A percentile compares a stretch with the other conserved stretches of the same genome.
Evolutionary conservation across 1,140 invertebrate genomes (phyloP).

Genomic region (Nasonia giraulti): DNA sequence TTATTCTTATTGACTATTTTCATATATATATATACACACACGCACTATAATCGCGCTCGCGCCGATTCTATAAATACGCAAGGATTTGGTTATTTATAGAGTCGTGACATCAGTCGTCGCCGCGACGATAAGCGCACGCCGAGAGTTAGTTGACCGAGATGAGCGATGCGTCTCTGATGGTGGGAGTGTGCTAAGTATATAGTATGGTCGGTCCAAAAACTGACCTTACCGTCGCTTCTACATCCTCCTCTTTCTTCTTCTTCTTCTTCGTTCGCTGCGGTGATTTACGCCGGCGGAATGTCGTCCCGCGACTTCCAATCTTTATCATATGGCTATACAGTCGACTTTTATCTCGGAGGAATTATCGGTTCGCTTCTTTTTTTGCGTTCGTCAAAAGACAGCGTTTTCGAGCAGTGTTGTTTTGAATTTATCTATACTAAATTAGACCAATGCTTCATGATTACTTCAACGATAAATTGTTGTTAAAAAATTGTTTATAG

Average conservation of each 20-base stretch:
- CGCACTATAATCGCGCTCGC: not conserved
- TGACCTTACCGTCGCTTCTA: slow-evolving; percentile 17
- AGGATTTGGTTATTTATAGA: slow-evolving; percentile 31
- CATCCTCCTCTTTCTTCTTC: not conserved
- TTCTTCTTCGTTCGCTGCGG: not conserved
- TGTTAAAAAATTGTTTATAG: too few relatives aligned
- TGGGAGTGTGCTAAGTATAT: not conserved
- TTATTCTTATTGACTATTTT: too few relatives aligned
- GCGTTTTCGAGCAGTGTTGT: not conserved
- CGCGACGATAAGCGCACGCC: not conserved
- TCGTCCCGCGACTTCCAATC: not conserved
- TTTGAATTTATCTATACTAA: too few relatives aligned
- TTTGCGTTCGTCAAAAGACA: not conserved
- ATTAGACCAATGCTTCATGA: too few relatives aligned
- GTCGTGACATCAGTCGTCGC: not conserved
- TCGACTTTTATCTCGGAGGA: not conserved
- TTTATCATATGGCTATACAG: not conserved
- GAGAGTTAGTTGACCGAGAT: slow-evolving; percentile 30
- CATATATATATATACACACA: too few relatives aligned
- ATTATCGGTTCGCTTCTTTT: not conserved
- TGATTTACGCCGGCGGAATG: not conserved
- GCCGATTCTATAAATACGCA: slow-evolving; percentile 33
- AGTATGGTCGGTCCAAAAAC: not conserved
- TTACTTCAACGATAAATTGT: too few relatives aligned
- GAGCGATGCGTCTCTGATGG: not conserved